Base-by-base conservation (phyloP, 1,140 invertebrate species). In the Triops cancriformis region DNA sequence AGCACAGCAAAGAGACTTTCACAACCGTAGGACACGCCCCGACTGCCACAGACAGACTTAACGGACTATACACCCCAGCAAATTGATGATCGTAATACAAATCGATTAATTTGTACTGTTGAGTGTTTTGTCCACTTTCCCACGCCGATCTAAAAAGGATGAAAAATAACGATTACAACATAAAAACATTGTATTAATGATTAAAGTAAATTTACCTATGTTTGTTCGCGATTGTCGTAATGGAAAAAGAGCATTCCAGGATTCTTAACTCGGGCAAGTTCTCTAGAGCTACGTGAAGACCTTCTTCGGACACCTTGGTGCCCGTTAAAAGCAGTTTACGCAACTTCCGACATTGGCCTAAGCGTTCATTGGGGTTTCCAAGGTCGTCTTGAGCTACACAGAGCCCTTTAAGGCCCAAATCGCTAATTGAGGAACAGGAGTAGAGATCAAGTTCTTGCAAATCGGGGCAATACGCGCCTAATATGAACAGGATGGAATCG, bases 391-490 rank as follows among this genome's bases (percentile, higher is more conserved):
- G 26, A 23, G 73, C 45, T 27, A 28, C 18, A 27, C 78, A 79
- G n/a, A 79, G 26, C 26, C 27, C 75, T 51, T 64, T 28, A 12
- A 79, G 76, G 11, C 78, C 78, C 10, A 72, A 26, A 77, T 79
- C 78, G n/a, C 75, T 76, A 12, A 79, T 28, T 18, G 74, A 42
- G n/a, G 72, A 76, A 51, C 78, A 72, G 12, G 78, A 76, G 37
- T 41, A 73, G 11, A 79, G 72, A 45, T 79, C 43, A 27, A 79
- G 26, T 26, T 79, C 78, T 28, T 45, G 37, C 26, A 79, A 73
- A 27, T 79, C 73, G 26, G 76, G 72, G 5, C 75, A 75, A 27
- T 79, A 79, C 11, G 78, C 78, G 28, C 78, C 76, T 41, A 79
- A 28, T 26, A 79, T 73, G 72, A 72, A 79, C 18, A 79, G 26